These are phyloP conservation scores for Psittacula derbiana DNA, from an alignment of 2,797 vertebrate species.

Conservation along the genomic window DNA sequence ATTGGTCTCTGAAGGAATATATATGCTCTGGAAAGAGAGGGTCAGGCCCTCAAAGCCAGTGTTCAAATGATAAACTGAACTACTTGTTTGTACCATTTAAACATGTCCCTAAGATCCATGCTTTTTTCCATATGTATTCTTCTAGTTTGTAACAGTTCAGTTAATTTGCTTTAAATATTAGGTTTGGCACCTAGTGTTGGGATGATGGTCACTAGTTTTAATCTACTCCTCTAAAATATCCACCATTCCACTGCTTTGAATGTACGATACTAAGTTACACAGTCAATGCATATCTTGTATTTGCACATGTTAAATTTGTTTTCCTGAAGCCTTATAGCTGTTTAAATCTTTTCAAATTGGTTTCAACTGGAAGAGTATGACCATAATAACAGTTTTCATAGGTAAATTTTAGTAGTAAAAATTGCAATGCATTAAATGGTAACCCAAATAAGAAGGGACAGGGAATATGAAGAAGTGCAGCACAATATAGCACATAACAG, in stretches of 20 bases:
- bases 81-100: neutral
- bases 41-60: neutral
- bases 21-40: neutral
- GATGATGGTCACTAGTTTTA: neutral
- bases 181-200: neutral
- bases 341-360: neutral
- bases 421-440: neutral
- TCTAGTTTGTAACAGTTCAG: neutral
- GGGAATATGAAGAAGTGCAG: neutral
- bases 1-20: neutral
- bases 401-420: neutral
- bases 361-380: neutral
- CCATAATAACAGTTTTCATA: neutral
- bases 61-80: neutral
- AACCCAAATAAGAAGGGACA: neutral
- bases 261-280: neutral
- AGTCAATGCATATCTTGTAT: neutral
- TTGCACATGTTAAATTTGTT: neutral
- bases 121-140: neutral
- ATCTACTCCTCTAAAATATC: neutral
- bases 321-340: neutral
- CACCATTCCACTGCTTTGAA: neutral
- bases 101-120: neutral
- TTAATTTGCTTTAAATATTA: neutral
- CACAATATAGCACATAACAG: fast-evolving